Base-by-base conservation (phyloP, 2,888 invertebrate genomes). In the Amblyjoppa fuscipennis region DNA sequence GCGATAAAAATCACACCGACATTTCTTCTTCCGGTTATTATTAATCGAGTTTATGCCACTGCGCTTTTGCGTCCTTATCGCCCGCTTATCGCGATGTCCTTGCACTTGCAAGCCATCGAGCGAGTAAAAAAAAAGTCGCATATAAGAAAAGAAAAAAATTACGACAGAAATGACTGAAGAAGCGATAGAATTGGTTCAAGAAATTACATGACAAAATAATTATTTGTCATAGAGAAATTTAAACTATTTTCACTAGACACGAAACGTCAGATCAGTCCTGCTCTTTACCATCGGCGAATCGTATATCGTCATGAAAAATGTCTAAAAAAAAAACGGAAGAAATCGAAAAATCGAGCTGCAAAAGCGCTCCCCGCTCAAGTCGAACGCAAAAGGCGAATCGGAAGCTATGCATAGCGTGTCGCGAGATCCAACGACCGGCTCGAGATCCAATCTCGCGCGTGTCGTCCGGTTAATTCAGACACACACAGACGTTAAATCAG, bases 371-470 rank as follows among this genome's bases (percentile, higher is more conserved):
- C 61, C 34, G 28, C 45, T 45, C 4, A 45, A 41, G 41, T 9
- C 56, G 56, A 59, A 61, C 1, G 61, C 61, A 61, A 7, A 31
- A 34, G 31, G 61, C 61, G 31, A 28, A 61, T 61, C 31, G 31
- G 16, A 31, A n/a, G 31, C 61, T 31, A 61, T 61, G 28, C 61
- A 61, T 61, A 34, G 61, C 61, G 61, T 61, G 61, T 61, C 31
- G 61, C 31, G 61, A 61, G 61, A 34, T 16, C 34, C 61, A 61
- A 61, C 34, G 61, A 61, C 31, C 61, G 28, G 61, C 66, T 68
- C 41, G 38, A 68, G 41, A 68, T 68, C 41, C 66, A 41, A 68
- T 68, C 66, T 68, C 41, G 38, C 20, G 38, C 41, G 41, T 68
- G 41, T 68, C 66, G 38, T 38, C 41, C 41, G 41, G 41, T n/a